Base-by-base conservation (phyloP, 2,113 vertebrate genomes). In the Baryphthengus martii region DNA sequence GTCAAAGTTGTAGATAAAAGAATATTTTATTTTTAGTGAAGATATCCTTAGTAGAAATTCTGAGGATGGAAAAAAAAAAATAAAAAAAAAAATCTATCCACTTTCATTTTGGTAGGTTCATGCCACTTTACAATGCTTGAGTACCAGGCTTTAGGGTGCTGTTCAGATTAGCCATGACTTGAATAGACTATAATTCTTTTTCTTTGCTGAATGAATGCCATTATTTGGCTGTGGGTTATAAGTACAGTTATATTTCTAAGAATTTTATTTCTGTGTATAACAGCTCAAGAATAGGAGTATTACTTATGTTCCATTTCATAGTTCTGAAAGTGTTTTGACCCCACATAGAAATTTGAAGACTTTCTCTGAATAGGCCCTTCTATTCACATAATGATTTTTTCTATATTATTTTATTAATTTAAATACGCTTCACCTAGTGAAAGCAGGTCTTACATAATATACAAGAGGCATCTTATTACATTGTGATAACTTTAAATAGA, bases 381-480 rank as follows among this genome's bases (percentile, higher is more conserved):
- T 61, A 90, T 61, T 94, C 94, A 95, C 58, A 96, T 71, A 95
- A 96, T 92, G 33, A 89, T 93, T 89, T 95, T 90, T 94, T 67
- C 89, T 85, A 25, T 93, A 95, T 92, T 93, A 95, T 93, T 96
- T 96, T 95, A 96, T 96, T 96, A 96, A 95, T 94, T 94, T 65
- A 94, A 94, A 97, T 91, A 91, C 67, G 93, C 92, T 97, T 94
- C 88, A 95, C 88, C 90, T 66, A 93, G 76, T 93, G 88, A 96
- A 96, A 95, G 89, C 23, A 83, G 83, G 90, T 92, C 88, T 97
- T 92, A 88, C 56, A 92, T 95, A 95, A 96, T 93, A 93, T 59
- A 87, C 39, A 92, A 90, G 90, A 97, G 59, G 93, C 93, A 96
- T 96, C 94, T 81, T 90, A 95, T 86, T 96, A 95, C 87, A 96